These are phyloP conservation scores for Smutsia gigantea DNA, from an alignment of 2,797 vertebrate species.

Conservation along the genomic window DNA sequence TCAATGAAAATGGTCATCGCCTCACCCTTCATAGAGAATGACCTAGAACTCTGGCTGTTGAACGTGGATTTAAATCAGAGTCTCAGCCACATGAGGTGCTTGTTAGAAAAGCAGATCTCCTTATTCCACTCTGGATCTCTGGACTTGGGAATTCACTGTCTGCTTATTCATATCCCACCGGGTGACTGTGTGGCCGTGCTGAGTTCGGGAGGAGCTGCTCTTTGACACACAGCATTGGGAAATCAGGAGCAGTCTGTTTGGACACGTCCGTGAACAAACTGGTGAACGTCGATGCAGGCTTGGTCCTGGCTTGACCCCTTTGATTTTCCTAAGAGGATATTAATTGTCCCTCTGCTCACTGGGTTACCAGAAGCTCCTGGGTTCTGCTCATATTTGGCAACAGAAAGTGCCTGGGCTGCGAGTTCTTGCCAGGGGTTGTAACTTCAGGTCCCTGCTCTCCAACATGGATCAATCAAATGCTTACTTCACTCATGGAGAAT, in stretches of 20 bases:
- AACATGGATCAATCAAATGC: neutral
- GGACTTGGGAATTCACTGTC: neutral
- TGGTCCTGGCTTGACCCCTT: neutral
- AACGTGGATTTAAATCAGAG: neutral
- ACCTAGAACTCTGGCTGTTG: neutral
- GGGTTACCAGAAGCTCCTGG: neutral
- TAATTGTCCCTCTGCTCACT: neutral
- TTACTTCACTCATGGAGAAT: neutral
- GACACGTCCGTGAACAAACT: neutral
- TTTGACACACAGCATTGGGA: neutral
- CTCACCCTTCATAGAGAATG: neutral
- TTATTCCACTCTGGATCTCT: neutral
- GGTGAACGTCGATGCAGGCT: neutral
- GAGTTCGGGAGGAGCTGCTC: neutral
- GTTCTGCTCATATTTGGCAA: neutral
- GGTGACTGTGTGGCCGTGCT: neutral
- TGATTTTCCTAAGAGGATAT: slow-evolving; percentile 28
- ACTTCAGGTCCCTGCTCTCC: neutral
- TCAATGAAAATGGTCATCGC: neutral
- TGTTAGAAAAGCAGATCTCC: neutral
- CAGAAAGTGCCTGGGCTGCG: neutral
- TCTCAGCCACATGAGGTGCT: neutral
- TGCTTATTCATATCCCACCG: neutral
- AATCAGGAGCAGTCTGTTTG: neutral
- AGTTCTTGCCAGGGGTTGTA: neutral